Conservation (phyloP, 1,140 invertebrate species). For the Magallana gigas region DNA sequence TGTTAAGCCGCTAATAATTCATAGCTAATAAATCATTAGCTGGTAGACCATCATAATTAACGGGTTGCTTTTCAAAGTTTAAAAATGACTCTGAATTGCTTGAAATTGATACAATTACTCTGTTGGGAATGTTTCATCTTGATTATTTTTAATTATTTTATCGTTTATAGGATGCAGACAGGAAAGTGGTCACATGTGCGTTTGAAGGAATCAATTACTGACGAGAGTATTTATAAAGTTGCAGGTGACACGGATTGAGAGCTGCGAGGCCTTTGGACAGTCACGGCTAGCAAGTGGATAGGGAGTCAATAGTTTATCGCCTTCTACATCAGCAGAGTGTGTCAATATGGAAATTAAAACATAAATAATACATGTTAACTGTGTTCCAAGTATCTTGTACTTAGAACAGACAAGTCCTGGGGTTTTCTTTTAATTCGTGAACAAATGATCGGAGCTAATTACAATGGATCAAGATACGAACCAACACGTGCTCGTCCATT, state of each 20-base stretch:
- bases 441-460: background rate
- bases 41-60: background rate
- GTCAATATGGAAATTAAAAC: conserved; percentile 32
- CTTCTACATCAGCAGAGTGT: background rate
- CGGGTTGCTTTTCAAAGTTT: background rate
- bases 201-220: conserved; percentile 20
- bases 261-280: background rate
- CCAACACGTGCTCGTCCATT: background rate
- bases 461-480: conserved; percentile 10
- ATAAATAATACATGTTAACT: conserved; percentile 8
- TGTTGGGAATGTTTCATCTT: no score
- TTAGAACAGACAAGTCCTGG: background rate
- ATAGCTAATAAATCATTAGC: background rate
- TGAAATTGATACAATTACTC: background rate
- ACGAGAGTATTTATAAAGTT: background rate
- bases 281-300: background rate
- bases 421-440: background rate
- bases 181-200: background rate
- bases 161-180: no score
- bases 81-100: background rate
- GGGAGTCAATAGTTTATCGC: conserved; percentile 27
- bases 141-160: no score
- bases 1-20: conserved; percentile 8
- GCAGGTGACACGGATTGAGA: background rate
- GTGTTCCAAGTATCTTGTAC: background rate